phyloP scores from a whole-genome alignment of 2,797 vertebrate species.

The Lutjanus argentimaculatus region DNA sequence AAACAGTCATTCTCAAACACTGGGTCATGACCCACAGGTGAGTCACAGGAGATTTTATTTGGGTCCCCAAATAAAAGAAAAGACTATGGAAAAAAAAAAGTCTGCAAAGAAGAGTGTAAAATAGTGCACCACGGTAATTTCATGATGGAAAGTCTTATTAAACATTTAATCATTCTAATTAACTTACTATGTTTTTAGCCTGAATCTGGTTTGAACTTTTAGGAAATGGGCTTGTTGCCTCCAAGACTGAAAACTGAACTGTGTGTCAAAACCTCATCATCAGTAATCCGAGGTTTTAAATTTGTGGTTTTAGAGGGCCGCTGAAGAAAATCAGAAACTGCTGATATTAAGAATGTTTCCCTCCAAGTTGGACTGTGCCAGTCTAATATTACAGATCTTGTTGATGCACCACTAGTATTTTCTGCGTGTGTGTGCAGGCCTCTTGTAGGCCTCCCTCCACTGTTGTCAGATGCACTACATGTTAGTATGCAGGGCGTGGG shows the following conservation, averaged over 20 bases:
- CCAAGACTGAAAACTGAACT: no score
- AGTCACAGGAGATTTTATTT: no score
- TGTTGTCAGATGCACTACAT: constrained; percentile 12
- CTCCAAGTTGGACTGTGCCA: background rate
- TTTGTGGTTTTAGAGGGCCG: background rate
- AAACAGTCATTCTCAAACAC: background rate
- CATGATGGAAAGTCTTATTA: no score
- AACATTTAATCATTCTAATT: background rate
- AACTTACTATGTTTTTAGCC: background rate
- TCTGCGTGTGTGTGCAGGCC: background rate
- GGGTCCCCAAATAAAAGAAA: no score
- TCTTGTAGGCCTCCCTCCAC: background rate
- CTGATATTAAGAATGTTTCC: background rate
- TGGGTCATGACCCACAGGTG: no score
- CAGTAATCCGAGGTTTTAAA: background rate
- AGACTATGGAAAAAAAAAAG: no score
- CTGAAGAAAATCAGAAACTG: background rate
- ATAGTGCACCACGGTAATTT: no score
- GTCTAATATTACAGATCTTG: background rate
- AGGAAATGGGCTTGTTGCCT: background rate
- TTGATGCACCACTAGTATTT: background rate
- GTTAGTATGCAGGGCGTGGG: constrained; percentile 65
- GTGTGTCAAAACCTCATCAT: no score
- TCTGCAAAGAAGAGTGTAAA: no score
- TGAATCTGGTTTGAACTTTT: background rate